Conservation (phyloP, 2,113 vertebrate species). For the Empidonax traillii region DNA sequence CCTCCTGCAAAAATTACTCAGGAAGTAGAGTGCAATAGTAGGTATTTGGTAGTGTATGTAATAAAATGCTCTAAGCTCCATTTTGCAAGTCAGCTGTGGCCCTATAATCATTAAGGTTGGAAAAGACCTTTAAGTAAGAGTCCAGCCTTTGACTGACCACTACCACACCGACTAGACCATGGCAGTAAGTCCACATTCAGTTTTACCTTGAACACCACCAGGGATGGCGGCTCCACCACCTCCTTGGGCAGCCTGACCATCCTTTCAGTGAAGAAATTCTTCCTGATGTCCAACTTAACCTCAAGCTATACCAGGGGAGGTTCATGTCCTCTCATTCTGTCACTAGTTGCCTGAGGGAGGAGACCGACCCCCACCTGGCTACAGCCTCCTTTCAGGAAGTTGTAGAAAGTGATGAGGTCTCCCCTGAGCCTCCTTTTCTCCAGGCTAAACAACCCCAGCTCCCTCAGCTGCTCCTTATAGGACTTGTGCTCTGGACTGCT, state of each 20-base stretch:
- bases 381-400: neutral
- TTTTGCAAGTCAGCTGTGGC: neutral
- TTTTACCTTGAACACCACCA: neutral
- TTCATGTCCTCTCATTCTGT: neutral
- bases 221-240: neutral
- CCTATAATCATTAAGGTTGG: neutral
- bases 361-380: fast-evolving
- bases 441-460: neutral
- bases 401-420: fast-evolving
- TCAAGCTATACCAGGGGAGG: neutral
- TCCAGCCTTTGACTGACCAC: neutral
- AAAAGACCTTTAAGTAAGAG: neutral
- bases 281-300: neutral
- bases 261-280: neutral
- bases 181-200: neutral
- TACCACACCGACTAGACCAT: neutral
- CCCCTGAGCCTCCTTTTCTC: neutral
- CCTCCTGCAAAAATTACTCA: neutral
- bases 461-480: neutral
- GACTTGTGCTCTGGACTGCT: neutral
- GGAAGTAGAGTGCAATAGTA: neutral
- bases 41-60: neutral
- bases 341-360: neutral
- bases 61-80: neutral
- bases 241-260: neutral